These are phyloP conservation scores for Homarus gammarus DNA, from an alignment of 2,888 invertebrate genomes.

Conservation along the genomic window DNA sequence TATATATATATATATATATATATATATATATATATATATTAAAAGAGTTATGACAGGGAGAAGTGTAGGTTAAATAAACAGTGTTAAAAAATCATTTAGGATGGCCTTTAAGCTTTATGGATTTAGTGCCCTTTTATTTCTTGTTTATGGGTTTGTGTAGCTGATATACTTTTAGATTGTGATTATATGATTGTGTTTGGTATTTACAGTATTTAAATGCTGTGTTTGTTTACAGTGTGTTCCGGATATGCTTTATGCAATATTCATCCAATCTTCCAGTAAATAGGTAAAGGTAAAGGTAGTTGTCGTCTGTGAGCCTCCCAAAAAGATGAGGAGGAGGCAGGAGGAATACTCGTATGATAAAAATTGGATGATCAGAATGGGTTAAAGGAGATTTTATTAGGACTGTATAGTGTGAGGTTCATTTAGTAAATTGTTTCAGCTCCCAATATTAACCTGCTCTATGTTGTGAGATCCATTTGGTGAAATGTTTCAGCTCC, in stretches of 20 bases:
- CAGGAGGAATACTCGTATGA: not conserved
- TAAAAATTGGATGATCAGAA: not conserved
- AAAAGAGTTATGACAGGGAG: too few species aligned
- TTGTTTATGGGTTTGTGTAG: not conserved
- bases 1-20: too few species aligned
- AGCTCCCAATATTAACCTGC: too few species aligned
- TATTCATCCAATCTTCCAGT: conserved; percentile 67
- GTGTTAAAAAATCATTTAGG: not conserved
- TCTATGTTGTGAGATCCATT: not conserved
- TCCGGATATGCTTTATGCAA: conserved; percentile 70
- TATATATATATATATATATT: too few species aligned
- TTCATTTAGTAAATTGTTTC: too few species aligned
- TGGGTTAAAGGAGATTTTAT: too few species aligned
- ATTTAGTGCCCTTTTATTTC: not conserved
- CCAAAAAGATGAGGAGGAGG: not conserved
- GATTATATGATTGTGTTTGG: not conserved
- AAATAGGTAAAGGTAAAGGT: conserved; percentile 63
- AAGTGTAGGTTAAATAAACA: too few species aligned
- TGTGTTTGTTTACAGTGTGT: conserved; percentile 71
- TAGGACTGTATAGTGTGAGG: too few species aligned
- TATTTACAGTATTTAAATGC: conserved; percentile 47
- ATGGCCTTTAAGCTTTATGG: not conserved
- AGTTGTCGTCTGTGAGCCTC: conserved; percentile 8
- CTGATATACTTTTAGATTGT: not conserved
- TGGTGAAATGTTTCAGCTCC: not conserved